Evolutionary conservation across 1,140 invertebrate genomes (phyloP).

Genomic region (Nephotettix cincticeps): DNA sequence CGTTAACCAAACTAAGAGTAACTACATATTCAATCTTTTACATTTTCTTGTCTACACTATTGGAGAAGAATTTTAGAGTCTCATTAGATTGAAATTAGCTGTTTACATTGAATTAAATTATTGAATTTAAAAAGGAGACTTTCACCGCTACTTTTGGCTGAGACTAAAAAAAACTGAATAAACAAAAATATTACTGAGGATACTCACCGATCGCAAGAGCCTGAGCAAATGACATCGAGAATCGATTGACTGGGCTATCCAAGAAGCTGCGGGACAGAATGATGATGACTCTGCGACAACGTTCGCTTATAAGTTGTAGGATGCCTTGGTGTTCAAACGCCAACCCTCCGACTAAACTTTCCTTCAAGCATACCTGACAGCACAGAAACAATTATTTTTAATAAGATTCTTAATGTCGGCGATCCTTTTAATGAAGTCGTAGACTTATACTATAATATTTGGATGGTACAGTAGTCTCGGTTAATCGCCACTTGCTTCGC

Average conservation of each 20-base stretch:
- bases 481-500: background rate
- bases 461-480: background rate
- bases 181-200: too few relatives aligned
- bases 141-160: too few relatives aligned
- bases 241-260: constrained; percentile 64
- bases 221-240: constrained; percentile 70
- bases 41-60: too few relatives aligned
- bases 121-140: too few relatives aligned
- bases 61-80: too few relatives aligned
- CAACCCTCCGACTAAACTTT: constrained; percentile 61
- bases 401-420: background rate
- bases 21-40: too few relatives aligned
- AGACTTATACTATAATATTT: background rate
- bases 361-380: constrained; percentile 62
- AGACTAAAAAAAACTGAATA: too few relatives aligned
- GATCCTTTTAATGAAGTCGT: background rate
- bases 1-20: too few relatives aligned
- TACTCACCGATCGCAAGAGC: constrained; percentile 66
- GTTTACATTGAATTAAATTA: too few relatives aligned
- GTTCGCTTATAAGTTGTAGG: constrained; percentile 66
- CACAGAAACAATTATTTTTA: constrained; percentile 12
- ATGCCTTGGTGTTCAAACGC: constrained; percentile 68
- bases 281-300: constrained; percentile 70
- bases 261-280: constrained; percentile 71
- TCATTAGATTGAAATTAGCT: too few relatives aligned